These are phyloP conservation scores for Glaucomys volans DNA, from an alignment of 2,113 vertebrate species.

Conservation along the genomic window DNA sequence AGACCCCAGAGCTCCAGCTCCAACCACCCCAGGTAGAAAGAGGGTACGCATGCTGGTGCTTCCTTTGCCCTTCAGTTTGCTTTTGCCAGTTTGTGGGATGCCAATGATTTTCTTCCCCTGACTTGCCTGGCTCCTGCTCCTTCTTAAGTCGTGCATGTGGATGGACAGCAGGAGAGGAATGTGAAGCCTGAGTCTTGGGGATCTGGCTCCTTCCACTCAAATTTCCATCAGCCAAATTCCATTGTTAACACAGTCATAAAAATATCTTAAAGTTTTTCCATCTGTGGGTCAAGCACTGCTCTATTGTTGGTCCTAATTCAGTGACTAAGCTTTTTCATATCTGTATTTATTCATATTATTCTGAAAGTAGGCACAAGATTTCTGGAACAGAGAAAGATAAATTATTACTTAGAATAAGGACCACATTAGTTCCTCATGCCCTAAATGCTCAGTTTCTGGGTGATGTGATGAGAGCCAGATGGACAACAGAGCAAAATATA, in stretches of 20 bases:
- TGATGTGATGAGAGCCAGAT: neutral
- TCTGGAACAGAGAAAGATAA: neutral
- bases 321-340: neutral
- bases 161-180: neutral
- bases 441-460: neutral
- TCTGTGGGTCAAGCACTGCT: neutral
- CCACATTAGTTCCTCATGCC: neutral
- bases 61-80: neutral
- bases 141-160: neutral
- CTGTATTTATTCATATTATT: neutral
- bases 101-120: neutral
- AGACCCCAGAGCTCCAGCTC: neutral
- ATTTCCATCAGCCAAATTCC: neutral
- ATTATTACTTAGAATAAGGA: neutral
- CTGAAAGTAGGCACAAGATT: neutral
- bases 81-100: neutral
- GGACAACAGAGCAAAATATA: accelerated
- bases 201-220: neutral
- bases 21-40: neutral
- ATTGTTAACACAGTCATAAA: neutral
- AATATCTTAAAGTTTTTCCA: neutral
- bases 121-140: neutral
- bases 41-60: neutral
- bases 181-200: neutral
- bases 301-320: neutral